Evolutionary conservation across 1,140 invertebrate genomes (phyloP).

Genomic region (Chironomus tepperi): DNA sequence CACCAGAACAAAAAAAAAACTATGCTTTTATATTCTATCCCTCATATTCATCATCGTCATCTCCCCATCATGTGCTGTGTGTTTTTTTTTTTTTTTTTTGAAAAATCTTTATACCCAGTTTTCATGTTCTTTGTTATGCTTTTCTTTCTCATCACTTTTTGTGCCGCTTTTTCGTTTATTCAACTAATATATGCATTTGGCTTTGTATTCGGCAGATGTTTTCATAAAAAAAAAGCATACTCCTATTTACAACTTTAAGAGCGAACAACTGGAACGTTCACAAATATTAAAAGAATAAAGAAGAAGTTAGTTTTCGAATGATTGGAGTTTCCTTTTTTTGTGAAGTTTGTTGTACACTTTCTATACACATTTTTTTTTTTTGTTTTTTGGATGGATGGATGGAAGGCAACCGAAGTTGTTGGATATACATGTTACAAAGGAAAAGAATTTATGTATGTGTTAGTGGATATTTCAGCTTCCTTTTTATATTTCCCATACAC

Average conservation of each 20-base stretch:
- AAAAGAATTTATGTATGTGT: neutral
- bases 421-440: slow-evolving; percentile 1
- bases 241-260: neutral
- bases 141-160: neutral
- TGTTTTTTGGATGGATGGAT: neutral
- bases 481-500: neutral
- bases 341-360: no score
- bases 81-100: no score
- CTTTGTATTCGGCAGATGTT: neutral
- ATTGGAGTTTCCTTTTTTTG: slow-evolving; percentile 8
- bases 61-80: neutral
- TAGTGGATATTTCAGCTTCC: slow-evolving; percentile 11
- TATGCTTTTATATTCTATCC: neutral
- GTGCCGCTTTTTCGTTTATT: neutral
- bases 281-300: neutral
- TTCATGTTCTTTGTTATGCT: slow-evolving; percentile 13
- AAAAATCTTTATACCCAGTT: neutral
- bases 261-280: neutral
- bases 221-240: neutral
- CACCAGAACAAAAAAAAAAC: neutral
- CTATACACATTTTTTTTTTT: neutral
- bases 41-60: slow-evolving; percentile 1
- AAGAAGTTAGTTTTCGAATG: neutral
- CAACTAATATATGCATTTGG: neutral
- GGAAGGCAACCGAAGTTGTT: neutral